Evolutionary conservation across 2,113 vertebrate genomes (phyloP), one percentile per base, ranked within the genome.

Genomic region (Saguinus imperator): DNA sequence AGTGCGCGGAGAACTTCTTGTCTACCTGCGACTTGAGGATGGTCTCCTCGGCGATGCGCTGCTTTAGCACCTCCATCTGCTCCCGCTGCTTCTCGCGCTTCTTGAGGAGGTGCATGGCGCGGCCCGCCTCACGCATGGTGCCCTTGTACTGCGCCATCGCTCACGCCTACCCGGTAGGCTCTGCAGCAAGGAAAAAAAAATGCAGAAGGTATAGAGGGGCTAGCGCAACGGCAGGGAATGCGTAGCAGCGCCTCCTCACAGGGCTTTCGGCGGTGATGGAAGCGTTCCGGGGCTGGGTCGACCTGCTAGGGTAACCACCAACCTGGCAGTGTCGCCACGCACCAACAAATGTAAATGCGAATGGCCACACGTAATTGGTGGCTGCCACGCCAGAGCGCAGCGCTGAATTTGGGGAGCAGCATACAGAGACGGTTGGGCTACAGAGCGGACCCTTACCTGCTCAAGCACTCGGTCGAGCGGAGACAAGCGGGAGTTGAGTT

Each of bases 1-100:
- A 99, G 93, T 99, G 99, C 37, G 99, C 99, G 0, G 99, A 99
- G 98, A 99, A 99, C 86, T 99, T 99, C 98, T 99, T 99, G 94
- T 99, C 99, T 35, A 99, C 99, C 96, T 99, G 99, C 9, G 99
- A 99, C 88, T 99, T 99, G 50, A 98, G 98, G 98, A 99, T 98
- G 97, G 99, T 99, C 98, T 99, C 98, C 52, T 97, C 73, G 0
- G 97, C 91, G 27, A 97, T 94, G 40, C 91, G 95, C 94, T 86
- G 95, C 94, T 81, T 95, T 75, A 96, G 77, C 93, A 91, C 96
- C 75, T 80, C 76, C 97, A 97, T 87, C 82, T 96, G 97, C 66
- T 84, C 97, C 37, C 87, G 93, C 93, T 97, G 92, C 91, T 95
- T 76, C 68, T 95, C 94, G 1, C 89, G 93, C 91, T 94, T 96